Percentiles rank a stretch among this genome's conserved stretches.
Conservation (phyloP, 2,113 vertebrate species). For the Muscicapa adusta region DNA sequence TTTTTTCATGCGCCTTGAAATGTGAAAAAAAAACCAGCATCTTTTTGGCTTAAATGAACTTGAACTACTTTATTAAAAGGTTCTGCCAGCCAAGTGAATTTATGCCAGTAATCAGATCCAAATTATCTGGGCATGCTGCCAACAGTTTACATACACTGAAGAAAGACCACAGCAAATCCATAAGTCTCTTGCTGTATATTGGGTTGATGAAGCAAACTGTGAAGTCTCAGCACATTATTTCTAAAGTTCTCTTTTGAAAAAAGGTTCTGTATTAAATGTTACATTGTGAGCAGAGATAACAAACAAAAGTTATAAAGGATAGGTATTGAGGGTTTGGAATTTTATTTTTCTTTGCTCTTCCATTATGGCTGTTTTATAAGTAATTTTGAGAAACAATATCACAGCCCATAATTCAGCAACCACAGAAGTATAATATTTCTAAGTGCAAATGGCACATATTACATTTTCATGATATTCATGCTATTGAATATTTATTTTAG, state of each 20-base stretch:
- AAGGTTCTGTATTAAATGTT: not conserved
- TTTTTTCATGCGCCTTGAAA: not conserved
- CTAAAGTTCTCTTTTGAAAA: not conserved
- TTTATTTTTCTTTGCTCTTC: not conserved
- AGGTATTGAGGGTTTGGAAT: not conserved
- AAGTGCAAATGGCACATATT: not conserved
- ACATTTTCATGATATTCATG: not conserved
- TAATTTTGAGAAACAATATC: not conserved
- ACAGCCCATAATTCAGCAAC: not conserved
- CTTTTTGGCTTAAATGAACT: not conserved
- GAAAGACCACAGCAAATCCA: not conserved
- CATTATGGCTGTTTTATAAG: not conserved
- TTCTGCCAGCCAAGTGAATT: not conserved
- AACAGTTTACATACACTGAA: not conserved
- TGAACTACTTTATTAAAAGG: not conserved
- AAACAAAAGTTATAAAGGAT: not conserved
- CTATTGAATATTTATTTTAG: not conserved
- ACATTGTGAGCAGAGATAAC: not conserved
- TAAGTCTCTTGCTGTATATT: not conserved
- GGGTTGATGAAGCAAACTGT: not conserved
- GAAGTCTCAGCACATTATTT: not conserved
- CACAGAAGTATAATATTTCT: not conserved
- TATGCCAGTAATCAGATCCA: not conserved
- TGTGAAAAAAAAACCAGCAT: not conserved
- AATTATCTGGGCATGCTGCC: not conserved